Percentiles rank a stretch among this genome's conserved stretches.
phyloP scores from a whole-genome alignment of 30 jellyfish, hydroid and myxozoan genomes.

The Aurelia aurita complex sp. Pacific region DNA sequence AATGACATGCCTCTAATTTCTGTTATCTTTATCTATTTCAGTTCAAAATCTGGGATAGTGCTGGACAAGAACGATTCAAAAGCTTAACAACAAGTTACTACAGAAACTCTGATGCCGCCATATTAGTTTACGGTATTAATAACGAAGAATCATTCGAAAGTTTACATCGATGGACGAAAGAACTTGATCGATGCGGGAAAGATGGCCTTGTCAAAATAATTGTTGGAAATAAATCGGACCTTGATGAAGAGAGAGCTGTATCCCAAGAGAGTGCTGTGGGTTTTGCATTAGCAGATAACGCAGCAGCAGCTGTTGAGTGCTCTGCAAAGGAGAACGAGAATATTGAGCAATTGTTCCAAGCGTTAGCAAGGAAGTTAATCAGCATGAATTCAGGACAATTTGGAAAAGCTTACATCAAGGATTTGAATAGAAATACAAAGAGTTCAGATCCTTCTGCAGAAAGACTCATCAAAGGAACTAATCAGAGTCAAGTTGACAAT shows the following conservation, averaged over 20 bases:
- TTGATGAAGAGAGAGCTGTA: constrained; percentile 66
- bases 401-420: constrained; percentile 14
- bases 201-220: constrained; percentile 63
- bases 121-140: constrained; percentile 78
- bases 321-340: constrained; percentile 95
- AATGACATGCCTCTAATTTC: too few relatives aligned
- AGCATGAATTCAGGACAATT: constrained; percentile 21
- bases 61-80: constrained; percentile 92
- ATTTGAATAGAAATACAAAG: neutral
- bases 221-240: constrained; percentile 91
- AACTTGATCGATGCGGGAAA: constrained; percentile 73
- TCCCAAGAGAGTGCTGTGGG: constrained; percentile 82
- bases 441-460: constrained; percentile 40
- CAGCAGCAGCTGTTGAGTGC: constrained; percentile 89
- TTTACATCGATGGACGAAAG: constrained; percentile 82
- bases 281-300: constrained; percentile 86
- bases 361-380: constrained; percentile 73
- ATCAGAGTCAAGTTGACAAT: constrained; percentile 9
- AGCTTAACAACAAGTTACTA: constrained; percentile 89
- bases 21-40: neutral
- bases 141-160: constrained; percentile 73
- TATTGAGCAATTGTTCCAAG: constrained; percentile 77
- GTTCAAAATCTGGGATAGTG: constrained; percentile 98
- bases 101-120: constrained; percentile 97
- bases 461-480: constrained; percentile 19